phyloP scores from a whole-genome alignment of 2,113 vertebrate species.

The Poeciliopsis prolifica region DNA sequence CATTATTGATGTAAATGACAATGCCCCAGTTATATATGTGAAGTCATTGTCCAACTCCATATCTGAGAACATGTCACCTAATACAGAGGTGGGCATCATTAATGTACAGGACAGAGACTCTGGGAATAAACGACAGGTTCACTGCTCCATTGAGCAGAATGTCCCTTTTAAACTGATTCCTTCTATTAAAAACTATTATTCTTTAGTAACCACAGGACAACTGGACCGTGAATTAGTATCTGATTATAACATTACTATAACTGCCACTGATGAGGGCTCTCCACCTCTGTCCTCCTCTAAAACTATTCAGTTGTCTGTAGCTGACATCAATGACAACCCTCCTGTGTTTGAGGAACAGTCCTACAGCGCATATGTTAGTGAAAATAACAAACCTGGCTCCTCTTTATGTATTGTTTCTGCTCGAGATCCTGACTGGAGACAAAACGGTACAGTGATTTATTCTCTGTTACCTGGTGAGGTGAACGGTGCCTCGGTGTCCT shows the following conservation, averaged over 20 bases:
- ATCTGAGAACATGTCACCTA: constrained; percentile 70
- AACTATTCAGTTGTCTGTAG: too few species aligned
- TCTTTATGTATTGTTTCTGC: constrained; percentile 34
- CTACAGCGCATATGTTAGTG: constrained; percentile 40
- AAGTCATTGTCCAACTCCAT: constrained; percentile 73
- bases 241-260: too few species aligned
- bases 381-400: too few species aligned
- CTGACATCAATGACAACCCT: too few species aligned
- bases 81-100: constrained; percentile 80
- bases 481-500: constrained; percentile 54
- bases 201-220: constrained; percentile 28
- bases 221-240: too few species aligned
- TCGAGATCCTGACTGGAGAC: constrained; percentile 66
- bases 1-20: constrained; percentile 81
- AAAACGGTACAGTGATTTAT: constrained; percentile 71
- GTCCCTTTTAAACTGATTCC: background rate
- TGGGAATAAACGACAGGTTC: background rate
- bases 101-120: constrained; percentile 67
- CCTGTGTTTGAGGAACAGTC: constrained; percentile 16
- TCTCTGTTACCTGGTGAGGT: constrained; percentile 71
- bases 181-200: background rate
- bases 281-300: too few species aligned
- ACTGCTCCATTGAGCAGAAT: background rate
- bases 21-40: constrained; percentile 70
- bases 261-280: too few species aligned